Evolutionary conservation across 2,888 invertebrate genomes (phyloP).

Genomic region (Carabus problematicus): DNA sequence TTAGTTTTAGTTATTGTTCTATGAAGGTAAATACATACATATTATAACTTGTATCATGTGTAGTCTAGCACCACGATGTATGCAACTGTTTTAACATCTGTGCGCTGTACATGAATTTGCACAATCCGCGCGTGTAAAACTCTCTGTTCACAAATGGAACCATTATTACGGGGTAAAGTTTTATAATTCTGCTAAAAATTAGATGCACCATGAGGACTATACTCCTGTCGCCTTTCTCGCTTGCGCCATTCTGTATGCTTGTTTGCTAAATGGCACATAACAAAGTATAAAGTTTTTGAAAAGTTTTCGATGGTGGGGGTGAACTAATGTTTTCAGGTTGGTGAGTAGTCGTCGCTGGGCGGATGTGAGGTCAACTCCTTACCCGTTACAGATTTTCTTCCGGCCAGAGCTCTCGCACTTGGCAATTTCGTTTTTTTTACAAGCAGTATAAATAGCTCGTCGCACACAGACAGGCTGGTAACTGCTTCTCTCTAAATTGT

Average conservation of each 20-base stretch:
- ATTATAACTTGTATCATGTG: no score
- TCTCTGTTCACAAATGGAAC: no score
- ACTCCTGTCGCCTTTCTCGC: no score
- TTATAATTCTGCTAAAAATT: slow-evolving; percentile 14
- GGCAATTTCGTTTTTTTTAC: slow-evolving; percentile 36
- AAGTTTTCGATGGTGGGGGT: background rate
- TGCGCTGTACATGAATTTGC: no score
- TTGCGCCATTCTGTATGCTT: no score
- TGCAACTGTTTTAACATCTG: no score
- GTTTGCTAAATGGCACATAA: slow-evolving; percentile 9
- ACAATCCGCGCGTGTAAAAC: no score
- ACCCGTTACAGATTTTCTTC: slow-evolving; percentile 10
- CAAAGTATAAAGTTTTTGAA: slow-evolving; percentile 10
- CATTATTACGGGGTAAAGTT: background rate
- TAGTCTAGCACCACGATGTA: no score
- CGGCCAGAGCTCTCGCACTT: slow-evolving; percentile 17
- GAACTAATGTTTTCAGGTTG: slow-evolving; percentile 1
- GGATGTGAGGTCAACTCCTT: background rate
- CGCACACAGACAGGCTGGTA: slow-evolving; percentile 11
- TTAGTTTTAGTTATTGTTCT: no score
- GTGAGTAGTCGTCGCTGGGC: background rate
- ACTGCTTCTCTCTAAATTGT: slow-evolving; percentile 37
- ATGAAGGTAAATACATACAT: no score
- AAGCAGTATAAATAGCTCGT: slow-evolving; percentile 36
- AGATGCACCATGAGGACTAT: slow-evolving; percentile 2